phyloP scores from a whole-genome alignment of 2,888 invertebrate genomes.

The Ischnura elegans region DNA sequence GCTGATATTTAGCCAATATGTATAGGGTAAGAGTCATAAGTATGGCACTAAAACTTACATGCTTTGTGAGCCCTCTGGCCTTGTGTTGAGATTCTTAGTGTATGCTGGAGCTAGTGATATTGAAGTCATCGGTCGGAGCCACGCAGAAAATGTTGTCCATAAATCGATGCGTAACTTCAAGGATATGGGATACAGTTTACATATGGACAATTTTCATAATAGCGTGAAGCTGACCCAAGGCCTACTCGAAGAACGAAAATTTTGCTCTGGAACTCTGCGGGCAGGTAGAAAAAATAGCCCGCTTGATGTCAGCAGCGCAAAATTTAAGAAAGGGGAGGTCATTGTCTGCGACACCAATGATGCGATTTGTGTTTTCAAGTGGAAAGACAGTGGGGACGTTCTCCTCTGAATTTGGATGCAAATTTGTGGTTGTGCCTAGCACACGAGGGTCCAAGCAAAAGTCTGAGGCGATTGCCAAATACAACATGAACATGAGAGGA shows the following conservation, averaged over 20 bases:
- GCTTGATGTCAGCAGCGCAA: constrained; percentile 68
- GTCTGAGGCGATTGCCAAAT: no score
- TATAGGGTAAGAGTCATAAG: no score
- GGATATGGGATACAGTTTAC: constrained; percentile 62
- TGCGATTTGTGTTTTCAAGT: constrained; percentile 70
- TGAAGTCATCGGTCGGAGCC: constrained; percentile 73
- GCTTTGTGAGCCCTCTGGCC: constrained; percentile 72
- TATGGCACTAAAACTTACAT: no score
- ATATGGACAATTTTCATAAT: constrained; percentile 73
- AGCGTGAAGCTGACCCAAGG: constrained; percentile 71
- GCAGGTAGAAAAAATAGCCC: constrained; percentile 71
- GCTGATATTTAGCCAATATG: no score
- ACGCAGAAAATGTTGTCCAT: constrained; percentile 73
- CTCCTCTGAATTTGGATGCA: not conserved
- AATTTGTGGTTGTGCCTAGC: not conserved
- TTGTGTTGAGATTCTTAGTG: constrained; percentile 73
- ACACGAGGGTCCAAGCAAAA: not conserved
- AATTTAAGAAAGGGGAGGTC: constrained; percentile 71
- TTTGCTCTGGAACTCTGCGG: constrained; percentile 72
- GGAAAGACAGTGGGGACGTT: not conserved
- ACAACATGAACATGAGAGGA: no score
- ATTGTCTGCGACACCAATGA: constrained; percentile 70
- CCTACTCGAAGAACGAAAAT: constrained; percentile 71
- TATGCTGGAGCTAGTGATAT: constrained; percentile 73
- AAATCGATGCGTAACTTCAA: constrained; percentile 70